phyloP scores from a whole-genome alignment of 2,113 vertebrate genomes.

The Mungos mungo region DNA sequence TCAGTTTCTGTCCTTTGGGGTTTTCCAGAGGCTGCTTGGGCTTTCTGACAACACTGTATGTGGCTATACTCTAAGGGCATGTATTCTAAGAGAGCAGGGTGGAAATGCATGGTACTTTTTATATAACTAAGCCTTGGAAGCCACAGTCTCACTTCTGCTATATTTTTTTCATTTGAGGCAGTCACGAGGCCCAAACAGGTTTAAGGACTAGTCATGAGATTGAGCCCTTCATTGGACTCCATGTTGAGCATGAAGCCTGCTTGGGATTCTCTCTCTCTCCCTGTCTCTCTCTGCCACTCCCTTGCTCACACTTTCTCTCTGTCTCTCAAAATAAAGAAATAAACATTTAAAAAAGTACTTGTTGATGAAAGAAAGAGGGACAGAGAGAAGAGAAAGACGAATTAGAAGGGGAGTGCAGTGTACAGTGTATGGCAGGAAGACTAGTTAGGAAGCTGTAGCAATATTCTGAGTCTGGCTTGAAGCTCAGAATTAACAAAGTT shows the following conservation, averaged over 20 bases:
- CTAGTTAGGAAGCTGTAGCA: neutral
- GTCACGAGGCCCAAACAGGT: neutral
- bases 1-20: neutral
- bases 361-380: neutral
- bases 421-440: neutral
- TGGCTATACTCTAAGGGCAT: neutral
- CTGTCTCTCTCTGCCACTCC: too few relatives aligned
- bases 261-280: too few relatives aligned
- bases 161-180: neutral
- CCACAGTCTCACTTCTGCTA: neutral
- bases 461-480: neutral
- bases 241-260: too few relatives aligned
- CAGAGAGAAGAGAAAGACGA: neutral
- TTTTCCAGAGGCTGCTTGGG: neutral
- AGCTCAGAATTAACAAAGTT: neutral
- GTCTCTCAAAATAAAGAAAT: too few relatives aligned
- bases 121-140: neutral
- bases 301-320: too few relatives aligned
- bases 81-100: neutral
- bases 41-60: neutral
- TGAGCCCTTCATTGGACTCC: too few relatives aligned
- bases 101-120: neutral
- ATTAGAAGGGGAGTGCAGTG: neutral
- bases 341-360: neutral
- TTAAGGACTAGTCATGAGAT: neutral